Evolutionary conservation across 2,888 invertebrate species (phyloP), one percentile per base, ranked within the genome.

Genomic region (Phorcus lineatus): DNA sequence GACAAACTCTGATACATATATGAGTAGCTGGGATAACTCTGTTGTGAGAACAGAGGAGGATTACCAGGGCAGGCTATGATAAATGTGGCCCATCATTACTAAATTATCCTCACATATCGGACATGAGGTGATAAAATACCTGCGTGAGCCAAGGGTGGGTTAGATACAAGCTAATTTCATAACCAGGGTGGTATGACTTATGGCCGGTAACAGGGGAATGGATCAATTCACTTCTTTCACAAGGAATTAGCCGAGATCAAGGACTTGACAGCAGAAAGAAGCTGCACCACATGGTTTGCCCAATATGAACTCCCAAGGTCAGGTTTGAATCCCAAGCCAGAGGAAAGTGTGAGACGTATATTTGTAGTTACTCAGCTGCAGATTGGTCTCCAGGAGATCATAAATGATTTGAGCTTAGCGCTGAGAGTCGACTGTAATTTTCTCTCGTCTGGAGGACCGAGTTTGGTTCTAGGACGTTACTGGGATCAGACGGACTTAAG

Each of bases 61-160:
- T 36, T 55, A 31, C 31, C 22, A 40, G 79, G 24, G 74, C 70
- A 24, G 74, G 17, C 19, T 74, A 77, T 86, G 86, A 86, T 86
- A 87, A 87, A 86, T 86, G 57, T 79, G 77, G 67, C 82, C 85
- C 86, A 87, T 87, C 87, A 86, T 86, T 86, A 82, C 83, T 81
- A 85, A 86, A 86, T 87, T 87, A 88, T 86, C 86, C 86, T 78
- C 80, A 54, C 74, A 74, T 85, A 85, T 84, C 82, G 75, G 82
- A 40, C 31, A 24, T 80, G 77, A 85, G 85, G 85, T 86, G 88
- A 88, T 88, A 86, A 86, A 81, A 87, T 87, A 81, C 86, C 86
- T 62, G 28, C 75, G 22, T 47, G 47, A 47, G 47, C 47, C 47
- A 13, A 47, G 47, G 13, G 47, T 47, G 47, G 47, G 47, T 47